Evolutionary conservation across 2,113 vertebrate species (phyloP).

Genomic region (Gyps fulvus): DNA sequence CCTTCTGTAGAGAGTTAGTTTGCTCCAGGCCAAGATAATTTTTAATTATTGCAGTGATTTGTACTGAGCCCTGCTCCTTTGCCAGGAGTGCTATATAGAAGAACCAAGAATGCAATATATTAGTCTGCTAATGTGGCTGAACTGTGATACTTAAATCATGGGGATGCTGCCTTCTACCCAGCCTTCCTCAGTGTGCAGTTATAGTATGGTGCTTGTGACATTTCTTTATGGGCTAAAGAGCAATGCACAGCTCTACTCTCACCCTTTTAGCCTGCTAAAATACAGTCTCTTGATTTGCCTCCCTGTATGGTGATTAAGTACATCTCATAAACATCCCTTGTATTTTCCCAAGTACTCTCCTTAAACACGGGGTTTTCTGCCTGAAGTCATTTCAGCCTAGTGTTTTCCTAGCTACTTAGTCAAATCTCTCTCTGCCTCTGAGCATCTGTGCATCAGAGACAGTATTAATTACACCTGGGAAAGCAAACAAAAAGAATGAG

Average conservation of each 20-base stretch:
- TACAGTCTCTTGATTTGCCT: conserved; percentile 2
- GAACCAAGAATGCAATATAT: conserved; percentile 14
- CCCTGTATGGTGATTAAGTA: conserved; percentile 27
- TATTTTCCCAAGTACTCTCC: conserved; percentile 1
- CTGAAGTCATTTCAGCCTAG: neutral
- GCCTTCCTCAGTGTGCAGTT: neutral
- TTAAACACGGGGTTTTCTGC: neutral
- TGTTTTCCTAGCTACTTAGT: neutral
- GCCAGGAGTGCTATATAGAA: neutral
- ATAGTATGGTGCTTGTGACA: neutral
- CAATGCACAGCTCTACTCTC: neutral
- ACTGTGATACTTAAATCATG: conserved; percentile 35
- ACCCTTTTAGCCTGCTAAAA: conserved; percentile 40
- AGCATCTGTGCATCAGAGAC: neutral
- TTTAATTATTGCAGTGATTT: conserved; percentile 49
- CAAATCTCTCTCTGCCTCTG: neutral
- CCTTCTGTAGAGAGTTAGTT: neutral
- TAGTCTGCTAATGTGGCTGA: neutral
- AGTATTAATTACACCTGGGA: neutral
- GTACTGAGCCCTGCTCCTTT: neutral
- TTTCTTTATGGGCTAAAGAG: conserved; percentile 25
- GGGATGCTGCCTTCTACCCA: neutral
- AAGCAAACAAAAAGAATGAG: conserved; percentile 4
- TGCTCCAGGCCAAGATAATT: conserved; percentile 1
- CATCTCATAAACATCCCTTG: neutral